phyloP scores from a whole-genome alignment of 2,113 vertebrate species.

The Paramisgurnus dabryanus region DNA sequence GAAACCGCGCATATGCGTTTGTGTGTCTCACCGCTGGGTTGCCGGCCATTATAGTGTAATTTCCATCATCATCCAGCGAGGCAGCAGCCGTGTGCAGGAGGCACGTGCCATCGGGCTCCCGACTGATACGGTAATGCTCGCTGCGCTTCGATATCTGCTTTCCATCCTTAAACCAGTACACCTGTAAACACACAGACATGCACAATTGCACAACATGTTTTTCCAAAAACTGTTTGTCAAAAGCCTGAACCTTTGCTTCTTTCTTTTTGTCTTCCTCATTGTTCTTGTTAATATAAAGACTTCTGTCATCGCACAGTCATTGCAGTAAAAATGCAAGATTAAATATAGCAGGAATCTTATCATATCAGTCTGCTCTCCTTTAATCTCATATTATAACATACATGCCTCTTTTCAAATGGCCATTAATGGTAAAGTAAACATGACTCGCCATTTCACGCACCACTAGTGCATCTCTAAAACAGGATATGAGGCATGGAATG shows the following conservation, averaged over 20 bases:
- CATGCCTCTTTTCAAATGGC: background rate
- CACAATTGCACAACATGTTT: slow-evolving; percentile 22
- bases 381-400: background rate
- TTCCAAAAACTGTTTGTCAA: background rate
- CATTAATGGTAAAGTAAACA: background rate
- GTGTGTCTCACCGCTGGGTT: slow-evolving; percentile 84
- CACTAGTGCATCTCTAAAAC: background rate
- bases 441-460: background rate
- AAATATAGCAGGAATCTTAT: slow-evolving; percentile 45
- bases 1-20: background rate
- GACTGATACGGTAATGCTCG: slow-evolving; percentile 91
- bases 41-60: slow-evolving; percentile 95
- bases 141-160: slow-evolving; percentile 97
- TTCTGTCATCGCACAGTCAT: slow-evolving; percentile 59
- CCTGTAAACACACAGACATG: slow-evolving; percentile 67
- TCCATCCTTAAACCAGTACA: slow-evolving; percentile 99
- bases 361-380: background rate
- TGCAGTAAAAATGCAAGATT: slow-evolving; percentile 36
- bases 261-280: background rate
- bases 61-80: slow-evolving; percentile 95
- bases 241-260: background rate
- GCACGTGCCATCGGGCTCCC: slow-evolving; percentile 89
- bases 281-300: background rate
- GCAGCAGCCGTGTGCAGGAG: slow-evolving; percentile 83
- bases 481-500: background rate